Evolutionary conservation across 2,888 invertebrate genomes (phyloP).

Genomic region (Hirtodrosophila duncani): DNA sequence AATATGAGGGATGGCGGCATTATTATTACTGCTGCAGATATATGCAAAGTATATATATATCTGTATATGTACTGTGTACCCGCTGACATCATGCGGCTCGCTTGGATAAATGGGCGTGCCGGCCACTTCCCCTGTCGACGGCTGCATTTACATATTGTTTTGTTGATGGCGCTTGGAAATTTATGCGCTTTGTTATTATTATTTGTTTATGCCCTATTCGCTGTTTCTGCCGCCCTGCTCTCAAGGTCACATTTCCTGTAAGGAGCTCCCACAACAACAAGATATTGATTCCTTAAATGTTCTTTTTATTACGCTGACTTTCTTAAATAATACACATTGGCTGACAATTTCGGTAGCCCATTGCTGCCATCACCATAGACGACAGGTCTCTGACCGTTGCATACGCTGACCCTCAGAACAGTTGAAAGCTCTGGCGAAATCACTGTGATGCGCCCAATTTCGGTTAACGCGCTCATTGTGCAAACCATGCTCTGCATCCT

Average conservation of each 20-base stretch:
- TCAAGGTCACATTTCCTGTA: conserved; percentile 62
- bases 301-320: too few species aligned
- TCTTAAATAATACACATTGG: too few species aligned
- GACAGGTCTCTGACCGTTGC: conserved; percentile 44
- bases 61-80: conserved; percentile 19
- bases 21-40: neutral
- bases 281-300: too few species aligned
- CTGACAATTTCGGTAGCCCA: too few species aligned
- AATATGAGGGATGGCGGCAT: conserved; percentile 14
- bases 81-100: conserved; percentile 20
- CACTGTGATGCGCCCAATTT: conserved; percentile 64
- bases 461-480: conserved; percentile 64
- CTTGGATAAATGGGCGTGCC: conserved; percentile 8
- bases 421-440: conserved; percentile 55
- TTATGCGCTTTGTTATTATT: conserved; percentile 50
- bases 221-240: conserved; percentile 12
- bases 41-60: conserved; percentile 21
- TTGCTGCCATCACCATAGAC: conserved; percentile 61
- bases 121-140: conserved; percentile 12
- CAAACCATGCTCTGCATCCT: conserved; percentile 60
- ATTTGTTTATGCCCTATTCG: conserved; percentile 19
- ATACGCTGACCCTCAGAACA: conserved; percentile 54
- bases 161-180: conserved; percentile 49
- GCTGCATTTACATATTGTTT: conserved; percentile 63
- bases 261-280: too few species aligned